Evolutionary conservation across 2,797 vertebrate species (phyloP), one percentile per base, ranked within the genome.

Genomic region (Periparus ater): DNA sequence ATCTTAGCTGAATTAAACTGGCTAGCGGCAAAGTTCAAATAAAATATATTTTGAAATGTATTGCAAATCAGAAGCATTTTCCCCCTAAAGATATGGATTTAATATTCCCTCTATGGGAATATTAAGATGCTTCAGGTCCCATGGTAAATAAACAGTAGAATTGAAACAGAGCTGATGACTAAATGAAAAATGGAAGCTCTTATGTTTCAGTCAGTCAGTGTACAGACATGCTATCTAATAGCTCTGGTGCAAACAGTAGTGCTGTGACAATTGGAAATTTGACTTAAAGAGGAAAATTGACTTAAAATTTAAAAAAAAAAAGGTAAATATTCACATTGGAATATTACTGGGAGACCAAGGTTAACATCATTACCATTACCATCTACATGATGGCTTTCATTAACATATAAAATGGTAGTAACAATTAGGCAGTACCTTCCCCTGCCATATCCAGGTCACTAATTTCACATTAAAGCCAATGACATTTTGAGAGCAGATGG

Each of bases 401-500:
- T 73, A 79, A 89, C 50, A 78, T 73, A 74, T 42, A 65, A 95
- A 93, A 89, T 58, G 14, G 48, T 84, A 85, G 27, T 62, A 80
- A 90, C 44, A 30, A 60, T 36, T 30, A 85, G 63, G 54, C 45
- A 72, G 44, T 74, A 66, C 54, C 20, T 80, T 61, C 17, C 20
- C 87, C 40, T 91, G 25, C 30, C 68, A 85, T 60, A 88, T 62
- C 21, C 32, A 0, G 42, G 70, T 32, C 81, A 74, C 68, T 91
- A 68, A 93, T 82, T 86, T 92, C 63, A 63, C 57, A 63, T 32
- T 74, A 9, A 92, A 82, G 47, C 70, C 63, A 75, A 86, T n/a
- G 62, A 72, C 71, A 93, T 94, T 82, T 79, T 82, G 63, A 77
- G 54, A 48, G 60, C 83, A 94, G 76, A 83, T 82, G 73, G 51